Conservation (phyloP, 2,113 vertebrate species). For the Ctenomys sociabilis region DNA sequence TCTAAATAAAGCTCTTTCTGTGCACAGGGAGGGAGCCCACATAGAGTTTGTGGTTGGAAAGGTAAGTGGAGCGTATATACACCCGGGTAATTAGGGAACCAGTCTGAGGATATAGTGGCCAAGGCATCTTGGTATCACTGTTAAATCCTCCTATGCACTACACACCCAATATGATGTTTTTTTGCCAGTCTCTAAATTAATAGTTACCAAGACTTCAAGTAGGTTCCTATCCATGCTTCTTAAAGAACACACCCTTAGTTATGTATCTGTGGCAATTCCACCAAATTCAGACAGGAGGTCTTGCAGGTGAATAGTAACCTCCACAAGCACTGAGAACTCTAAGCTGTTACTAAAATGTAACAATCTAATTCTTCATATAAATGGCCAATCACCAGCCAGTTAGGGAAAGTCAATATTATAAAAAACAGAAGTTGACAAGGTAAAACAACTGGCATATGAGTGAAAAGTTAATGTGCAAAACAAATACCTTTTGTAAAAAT, state of each 20-base stretch:
- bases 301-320: not conserved
- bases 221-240: not conserved
- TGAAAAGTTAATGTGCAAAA: slow-evolving; percentile 14
- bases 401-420: not conserved
- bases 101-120: not conserved
- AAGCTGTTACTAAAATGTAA: not conserved
- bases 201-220: not conserved
- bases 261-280: not conserved
- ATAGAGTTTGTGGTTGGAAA: slow-evolving; percentile 2
- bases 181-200: not conserved
- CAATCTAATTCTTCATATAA: not conserved
- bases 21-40: not conserved
- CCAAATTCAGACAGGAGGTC: not conserved
- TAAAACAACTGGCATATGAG: not conserved
- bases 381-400: not conserved
- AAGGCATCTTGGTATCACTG: not conserved
- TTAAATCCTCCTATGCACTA: not conserved
- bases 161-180: not conserved
- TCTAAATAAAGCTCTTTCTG: slow-evolving; percentile 62
- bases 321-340: not conserved
- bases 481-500: not conserved
- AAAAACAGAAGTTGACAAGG: slow-evolving; percentile 31
- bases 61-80: not conserved
- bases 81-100: not conserved
- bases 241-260: not conserved